Conservation (phyloP, 2,888 invertebrate genomes). For the Sthenelais limicola region DNA sequence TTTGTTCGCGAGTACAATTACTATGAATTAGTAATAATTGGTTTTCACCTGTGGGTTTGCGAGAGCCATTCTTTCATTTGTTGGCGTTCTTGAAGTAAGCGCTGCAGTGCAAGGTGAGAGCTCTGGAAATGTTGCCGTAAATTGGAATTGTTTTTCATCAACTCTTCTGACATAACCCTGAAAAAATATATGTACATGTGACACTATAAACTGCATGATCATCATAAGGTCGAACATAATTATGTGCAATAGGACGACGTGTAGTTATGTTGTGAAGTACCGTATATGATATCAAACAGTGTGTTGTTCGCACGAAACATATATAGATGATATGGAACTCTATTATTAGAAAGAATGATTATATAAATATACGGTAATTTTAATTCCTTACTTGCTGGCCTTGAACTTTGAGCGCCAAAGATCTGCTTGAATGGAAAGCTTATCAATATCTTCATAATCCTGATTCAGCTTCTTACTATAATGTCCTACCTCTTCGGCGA, state of each 20-base stretch:
- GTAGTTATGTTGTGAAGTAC: not conserved
- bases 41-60: slow-evolving; percentile 80
- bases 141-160: slow-evolving; percentile 88
- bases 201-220: not conserved
- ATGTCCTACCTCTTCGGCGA: slow-evolving; percentile 87
- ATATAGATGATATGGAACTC: too few species aligned
- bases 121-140: slow-evolving; percentile 81
- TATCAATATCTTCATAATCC: slow-evolving; percentile 93
- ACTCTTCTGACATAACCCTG: slow-evolving; percentile 93
- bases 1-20: too few species aligned
- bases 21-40: too few species aligned
- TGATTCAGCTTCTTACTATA: slow-evolving; percentile 82
- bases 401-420: slow-evolving; percentile 97
- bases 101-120: slow-evolving; percentile 80
- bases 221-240: too few species aligned
- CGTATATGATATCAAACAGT: too few species aligned
- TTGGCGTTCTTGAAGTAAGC: slow-evolving; percentile 81
- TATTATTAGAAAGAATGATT: too few species aligned
- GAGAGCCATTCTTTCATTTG: slow-evolving; percentile 78
- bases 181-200: slow-evolving; percentile 51
- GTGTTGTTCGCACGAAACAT: too few species aligned
- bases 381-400: slow-evolving; percentile 87
- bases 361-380: too few species aligned
- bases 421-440: slow-evolving; percentile 93
- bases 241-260: too few species aligned